Evolutionary conservation across 2,888 invertebrate species (phyloP), one percentile per base, ranked within the genome.

Genomic region (Limnephilus auricula): DNA sequence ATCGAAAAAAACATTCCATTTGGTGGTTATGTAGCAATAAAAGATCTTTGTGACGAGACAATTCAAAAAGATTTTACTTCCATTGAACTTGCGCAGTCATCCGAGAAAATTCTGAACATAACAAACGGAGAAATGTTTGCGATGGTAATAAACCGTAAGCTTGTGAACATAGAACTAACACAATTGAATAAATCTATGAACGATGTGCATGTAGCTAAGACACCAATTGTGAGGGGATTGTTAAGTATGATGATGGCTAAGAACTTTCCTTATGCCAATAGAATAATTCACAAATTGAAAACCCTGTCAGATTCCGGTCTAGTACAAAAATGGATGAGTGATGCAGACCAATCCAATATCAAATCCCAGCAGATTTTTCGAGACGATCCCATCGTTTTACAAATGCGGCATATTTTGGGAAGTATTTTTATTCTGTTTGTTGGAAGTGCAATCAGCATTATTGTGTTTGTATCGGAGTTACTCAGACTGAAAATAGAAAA

Each of bases 221-320:
- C 32, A 32, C 65, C 65, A 25, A 50, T 90, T 3, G 37, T 34
- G 34, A n/a, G 18, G 65, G 13, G 31, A 31, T 78, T 32, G 6
- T 31, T 83, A n/a, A 34, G 34, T 50, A 31, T 83, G 31, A n/a
- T 79, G 40, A 80, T 82, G 30, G 85, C 85, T 13, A 85, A 45
- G 30, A 85, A 85, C 40, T 85, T 50, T 85, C 90, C 85, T 0
- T 90, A 30, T 79, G 78, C 32, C 15, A 65, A 90, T 6, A 79
- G 50, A 65, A 86, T 90, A 45, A 79, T 79, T 2, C 12, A 37
- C 30, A 34, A 86, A 37, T 18, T 90, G 30, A 3, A 40, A 13
- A 65, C 30, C 9, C 13, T 90, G 30, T 2, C 45, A n/a, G 85
- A 90, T 15, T 37, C 85, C 30, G 90, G 90, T 6, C 78, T 90